Conservation (phyloP, 2,888 invertebrate species). For the Ectemnius lituratus region DNA sequence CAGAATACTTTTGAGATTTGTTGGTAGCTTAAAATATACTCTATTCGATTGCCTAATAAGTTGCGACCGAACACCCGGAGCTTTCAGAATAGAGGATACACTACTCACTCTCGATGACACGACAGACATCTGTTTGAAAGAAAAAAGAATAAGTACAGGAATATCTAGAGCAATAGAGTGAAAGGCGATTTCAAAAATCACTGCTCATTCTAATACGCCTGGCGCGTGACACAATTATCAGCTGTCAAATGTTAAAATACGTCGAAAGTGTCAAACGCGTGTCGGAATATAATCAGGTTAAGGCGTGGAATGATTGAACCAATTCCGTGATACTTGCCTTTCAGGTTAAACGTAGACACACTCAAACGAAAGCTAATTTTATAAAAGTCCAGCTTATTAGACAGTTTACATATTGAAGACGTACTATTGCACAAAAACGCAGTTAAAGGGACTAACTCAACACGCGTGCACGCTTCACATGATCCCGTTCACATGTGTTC, state of each 20-base stretch:
- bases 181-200: not conserved
- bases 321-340: conserved; percentile 27
- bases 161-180: not conserved
- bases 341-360: not conserved
- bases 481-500: conserved; percentile 24
- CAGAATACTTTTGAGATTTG: conserved; percentile 78
- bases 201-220: not conserved
- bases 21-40: conserved; percentile 79
- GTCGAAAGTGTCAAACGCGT: conserved; percentile 24
- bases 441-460: not conserved
- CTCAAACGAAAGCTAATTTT: not conserved
- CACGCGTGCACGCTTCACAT: conserved; percentile 6
- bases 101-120: conserved; percentile 71
- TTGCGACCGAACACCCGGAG: conserved; percentile 65
- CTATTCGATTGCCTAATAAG: conserved; percentile 63
- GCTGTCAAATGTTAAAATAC: not conserved
- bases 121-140: conserved; percentile 71
- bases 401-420: conserved; percentile 31
- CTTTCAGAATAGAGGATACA: conserved; percentile 71
- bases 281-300: conserved; percentile 39
- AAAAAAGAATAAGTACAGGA: no score
- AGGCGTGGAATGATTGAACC: not conserved
- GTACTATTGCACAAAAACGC: conserved; percentile 29
- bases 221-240: not conserved
- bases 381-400: not conserved